These are phyloP conservation scores for Procambarus clarkii DNA, from an alignment of 1,140 invertebrate genomes.

Conservation along the genomic window DNA sequence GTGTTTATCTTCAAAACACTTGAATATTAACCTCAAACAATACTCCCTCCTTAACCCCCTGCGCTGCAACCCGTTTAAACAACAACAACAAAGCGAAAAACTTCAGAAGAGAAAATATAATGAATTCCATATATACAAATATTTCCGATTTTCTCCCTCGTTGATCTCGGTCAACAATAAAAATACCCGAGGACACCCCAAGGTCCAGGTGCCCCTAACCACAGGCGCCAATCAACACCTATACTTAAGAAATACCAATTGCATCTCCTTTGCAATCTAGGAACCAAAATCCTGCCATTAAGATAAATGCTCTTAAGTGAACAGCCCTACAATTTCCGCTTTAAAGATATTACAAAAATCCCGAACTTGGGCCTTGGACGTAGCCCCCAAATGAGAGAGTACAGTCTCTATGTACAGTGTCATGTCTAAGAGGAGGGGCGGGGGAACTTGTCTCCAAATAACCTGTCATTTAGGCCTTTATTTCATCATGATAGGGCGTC, in stretches of 20 bases:
- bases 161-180: neutral
- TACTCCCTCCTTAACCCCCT: no score
- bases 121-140: no score
- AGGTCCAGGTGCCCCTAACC: conserved; percentile 20
- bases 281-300: conserved; percentile 45
- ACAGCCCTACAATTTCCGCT: conserved; percentile 58
- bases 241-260: conserved; percentile 53
- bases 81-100: no score
- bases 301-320: conserved; percentile 65
- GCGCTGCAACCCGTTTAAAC: no score
- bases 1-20: no score
- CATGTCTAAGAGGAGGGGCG: conserved; percentile 30
- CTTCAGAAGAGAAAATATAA: no score
- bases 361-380: neutral
- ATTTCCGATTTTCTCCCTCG: no score
- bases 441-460: conserved; percentile 64
- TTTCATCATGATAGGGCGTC: conserved; percentile 58
- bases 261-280: conserved; percentile 51
- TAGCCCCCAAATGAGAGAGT: neutral
- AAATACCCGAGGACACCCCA: conserved; percentile 11
- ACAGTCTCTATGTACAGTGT: neutral
- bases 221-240: conserved; percentile 37
- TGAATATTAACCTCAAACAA: no score
- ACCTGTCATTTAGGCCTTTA: conserved; percentile 63
- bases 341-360: conserved; percentile 65